Base-by-base conservation (phyloP, 2,797 vertebrate species). In the Myotis planiceps region DNA sequence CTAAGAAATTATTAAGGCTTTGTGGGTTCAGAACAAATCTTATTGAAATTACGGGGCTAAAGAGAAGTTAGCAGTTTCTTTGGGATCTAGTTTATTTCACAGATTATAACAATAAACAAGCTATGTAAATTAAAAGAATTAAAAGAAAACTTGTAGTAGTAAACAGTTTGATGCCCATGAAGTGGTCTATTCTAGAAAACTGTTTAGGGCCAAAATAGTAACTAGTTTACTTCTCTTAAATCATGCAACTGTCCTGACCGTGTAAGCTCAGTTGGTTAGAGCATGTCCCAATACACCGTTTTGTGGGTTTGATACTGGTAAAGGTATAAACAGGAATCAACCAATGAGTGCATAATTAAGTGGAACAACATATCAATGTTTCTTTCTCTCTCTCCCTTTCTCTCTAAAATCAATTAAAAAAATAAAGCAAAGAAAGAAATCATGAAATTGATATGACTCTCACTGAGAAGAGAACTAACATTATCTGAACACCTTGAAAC, bases 61-160 rank as follows among this genome's bases (percentile, higher is more conserved):
- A 89, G 16, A 92, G 29, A 79, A 66, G 42, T 66, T 65, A 60
- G 37, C 9, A 75, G 10, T 66, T 76, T 71, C 49, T 76, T 83
- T 45, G 51, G 37, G 37, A 63, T 82, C 12, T 72, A 80, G 78
- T 81, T 90, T 87, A 80, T 65, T 78, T 95, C 23, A 92, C 5
- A 88, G 27, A 78, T 80, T 87, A 83, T n/a, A 78, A 90, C 5
- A 65, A 63, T 37, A 65, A 51, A 90, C 92, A 86, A 80, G 25
- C 81, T 82, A 66, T 4, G 5, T 65, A 90, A 95, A 85, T 90
- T 82, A 90, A 96, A 95, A 91, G 49, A 79, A 92, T 92, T 91
- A 82, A 88, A 82, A 87, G 45, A 90, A 84, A 96, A 92, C 32
- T 65, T 92, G 63, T n/a, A 84, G 19, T 90, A 47, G 68, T 89